Evolutionary conservation across 2,888 invertebrate species (phyloP).

Genomic region (Sphaeridia pumilis): DNA sequence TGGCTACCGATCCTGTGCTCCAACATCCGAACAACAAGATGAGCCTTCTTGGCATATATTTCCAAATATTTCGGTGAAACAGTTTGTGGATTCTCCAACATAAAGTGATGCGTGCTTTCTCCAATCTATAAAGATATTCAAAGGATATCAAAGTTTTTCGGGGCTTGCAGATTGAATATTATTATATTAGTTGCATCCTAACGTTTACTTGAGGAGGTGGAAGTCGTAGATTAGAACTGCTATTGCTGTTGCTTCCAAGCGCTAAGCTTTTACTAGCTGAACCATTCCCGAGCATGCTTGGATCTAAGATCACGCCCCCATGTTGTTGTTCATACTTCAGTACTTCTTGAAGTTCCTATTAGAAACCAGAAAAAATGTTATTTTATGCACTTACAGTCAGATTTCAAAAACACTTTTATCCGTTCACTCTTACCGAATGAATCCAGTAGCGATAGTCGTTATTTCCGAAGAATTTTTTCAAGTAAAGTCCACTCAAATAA

Average conservation of each 20-base stretch:
- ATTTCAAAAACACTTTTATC: too few species aligned
- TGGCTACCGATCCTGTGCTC: constrained; percentile 93
- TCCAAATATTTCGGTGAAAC: constrained; percentile 86
- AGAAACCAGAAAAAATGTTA: too few species aligned
- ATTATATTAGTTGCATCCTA: too few species aligned
- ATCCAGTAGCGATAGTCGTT: constrained; percentile 86
- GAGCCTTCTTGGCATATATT: constrained; percentile 83
- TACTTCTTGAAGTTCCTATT: constrained; percentile 68
- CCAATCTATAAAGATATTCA: constrained; percentile 21
- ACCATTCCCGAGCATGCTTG: constrained; percentile 47
- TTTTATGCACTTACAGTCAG: too few species aligned
- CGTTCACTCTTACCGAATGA: constrained; percentile 49
- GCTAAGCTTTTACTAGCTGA: constrained; percentile 4
- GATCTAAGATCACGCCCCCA: constrained; percentile 78
- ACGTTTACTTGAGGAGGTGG: constrained; percentile 8
- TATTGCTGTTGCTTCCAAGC: constrained; percentile 16
- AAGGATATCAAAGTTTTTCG: too few species aligned
- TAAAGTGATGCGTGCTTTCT: constrained; percentile 59
- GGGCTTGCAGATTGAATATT: too few species aligned
- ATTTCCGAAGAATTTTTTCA: constrained; percentile 93
- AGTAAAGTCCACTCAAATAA: constrained; percentile 81
- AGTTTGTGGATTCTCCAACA: constrained; percentile 76
- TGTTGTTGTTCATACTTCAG: constrained; percentile 77
- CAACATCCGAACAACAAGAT: constrained; percentile 87
- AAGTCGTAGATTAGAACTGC: constrained; percentile 14